Conservation (phyloP, 1,140 invertebrate genomes). For the Parapsyche elsis region DNA sequence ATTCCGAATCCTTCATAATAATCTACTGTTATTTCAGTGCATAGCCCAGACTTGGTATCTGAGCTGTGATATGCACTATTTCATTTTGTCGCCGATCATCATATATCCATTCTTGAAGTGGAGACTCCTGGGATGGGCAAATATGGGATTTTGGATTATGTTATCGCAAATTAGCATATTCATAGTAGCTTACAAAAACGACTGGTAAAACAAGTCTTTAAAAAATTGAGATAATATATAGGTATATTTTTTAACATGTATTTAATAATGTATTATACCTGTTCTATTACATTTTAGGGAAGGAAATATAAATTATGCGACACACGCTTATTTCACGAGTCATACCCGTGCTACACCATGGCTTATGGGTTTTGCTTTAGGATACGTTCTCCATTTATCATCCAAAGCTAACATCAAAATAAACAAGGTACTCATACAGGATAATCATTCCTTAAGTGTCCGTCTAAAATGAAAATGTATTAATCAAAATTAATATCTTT, state of each 20-base stretch:
- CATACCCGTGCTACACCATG: conserved; percentile 68
- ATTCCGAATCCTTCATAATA: too few relatives aligned
- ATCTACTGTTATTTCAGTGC: conserved; percentile 68
- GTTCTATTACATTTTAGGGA: too few relatives aligned
- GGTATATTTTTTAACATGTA: too few relatives aligned
- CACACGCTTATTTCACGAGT: conserved; percentile 56
- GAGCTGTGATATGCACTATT: conserved; percentile 66
- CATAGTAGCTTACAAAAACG: conserved; percentile 37
- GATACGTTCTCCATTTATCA: conserved; percentile 62
- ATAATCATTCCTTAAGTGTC: too few relatives aligned
- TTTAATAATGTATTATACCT: too few relatives aligned
- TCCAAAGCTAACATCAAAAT: not conserved
- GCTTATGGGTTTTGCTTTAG: conserved; percentile 69
- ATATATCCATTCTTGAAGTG: conserved; percentile 57
- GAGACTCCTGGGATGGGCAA: conserved; percentile 13
- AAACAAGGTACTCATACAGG: conserved; percentile 19
- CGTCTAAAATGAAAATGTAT: too few relatives aligned
- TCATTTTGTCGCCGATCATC: conserved; percentile 60
- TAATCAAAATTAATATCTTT: too few relatives aligned
- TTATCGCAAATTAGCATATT: conserved; percentile 36
- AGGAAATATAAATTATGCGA: not conserved
- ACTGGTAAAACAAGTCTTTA: too few relatives aligned
- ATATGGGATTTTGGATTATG: conserved; percentile 34
- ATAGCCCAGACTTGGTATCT: conserved; percentile 68
- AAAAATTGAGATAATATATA: too few relatives aligned